Conservation (phyloP, 2,797 vertebrate genomes). For the Trachops cirrhosus region DNA sequence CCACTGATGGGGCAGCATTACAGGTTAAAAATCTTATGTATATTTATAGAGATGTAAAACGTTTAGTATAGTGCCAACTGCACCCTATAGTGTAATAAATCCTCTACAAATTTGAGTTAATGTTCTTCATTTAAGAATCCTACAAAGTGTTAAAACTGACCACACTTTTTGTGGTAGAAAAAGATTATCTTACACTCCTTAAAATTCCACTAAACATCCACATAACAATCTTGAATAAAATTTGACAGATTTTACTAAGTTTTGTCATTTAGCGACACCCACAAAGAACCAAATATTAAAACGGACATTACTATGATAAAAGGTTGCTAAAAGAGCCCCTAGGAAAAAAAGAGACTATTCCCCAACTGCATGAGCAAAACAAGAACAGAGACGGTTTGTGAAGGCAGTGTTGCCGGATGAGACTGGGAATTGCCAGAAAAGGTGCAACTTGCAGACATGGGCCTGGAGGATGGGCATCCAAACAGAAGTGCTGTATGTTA, state of each 20-base stretch:
- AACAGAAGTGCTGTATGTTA: background rate
- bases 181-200: background rate
- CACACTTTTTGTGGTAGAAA: background rate
- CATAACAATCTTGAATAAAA: background rate
- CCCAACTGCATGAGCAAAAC: background rate
- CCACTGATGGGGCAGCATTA: background rate
- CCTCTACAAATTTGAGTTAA: background rate
- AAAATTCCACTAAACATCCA: background rate
- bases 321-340: background rate
- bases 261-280: background rate
- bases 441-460: too few relatives aligned
- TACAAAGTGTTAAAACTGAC: background rate
- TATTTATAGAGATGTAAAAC: background rate
- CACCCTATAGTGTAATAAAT: background rate
- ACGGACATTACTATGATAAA: background rate
- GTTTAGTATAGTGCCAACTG: background rate
- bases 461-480: too few relatives aligned
- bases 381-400: background rate
- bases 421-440: background rate
- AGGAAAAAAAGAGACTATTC: background rate
- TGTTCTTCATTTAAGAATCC: background rate
- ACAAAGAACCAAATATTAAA: background rate
- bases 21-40: background rate
- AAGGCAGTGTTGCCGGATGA: background rate
- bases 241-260: background rate